phyloP scores from a whole-genome alignment of 2,888 invertebrate genomes.

The Eupithecia exiguata region DNA sequence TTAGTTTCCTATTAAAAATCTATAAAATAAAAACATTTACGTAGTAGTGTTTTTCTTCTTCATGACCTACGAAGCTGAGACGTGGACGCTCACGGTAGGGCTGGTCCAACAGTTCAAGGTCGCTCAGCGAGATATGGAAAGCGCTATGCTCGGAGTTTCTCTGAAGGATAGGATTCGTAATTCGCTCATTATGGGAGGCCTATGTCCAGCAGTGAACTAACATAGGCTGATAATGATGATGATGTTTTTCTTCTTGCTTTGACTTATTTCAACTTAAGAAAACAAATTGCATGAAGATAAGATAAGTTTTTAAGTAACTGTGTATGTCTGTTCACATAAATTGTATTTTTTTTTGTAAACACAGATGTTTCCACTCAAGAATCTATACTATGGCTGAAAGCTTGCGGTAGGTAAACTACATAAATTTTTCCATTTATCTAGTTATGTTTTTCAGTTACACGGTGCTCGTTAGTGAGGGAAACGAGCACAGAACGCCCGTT shows the following conservation, averaged over 20 bases:
- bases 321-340: background rate
- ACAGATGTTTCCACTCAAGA: background rate
- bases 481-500: constrained; percentile 58
- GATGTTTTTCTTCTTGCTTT: background rate
- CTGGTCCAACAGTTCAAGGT: too few relatives aligned
- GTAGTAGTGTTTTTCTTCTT: background rate
- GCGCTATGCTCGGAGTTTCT: too few relatives aligned
- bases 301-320: too few relatives aligned
- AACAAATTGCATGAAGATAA: background rate
- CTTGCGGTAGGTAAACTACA: constrained; percentile 26
- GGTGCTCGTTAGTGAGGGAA: constrained; percentile 73
- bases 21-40: background rate
- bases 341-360: background rate
- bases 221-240: too few relatives aligned
- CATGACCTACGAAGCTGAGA: too few relatives aligned
- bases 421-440: constrained; percentile 50
- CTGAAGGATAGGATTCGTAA: too few relatives aligned
- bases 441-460: constrained; percentile 66
- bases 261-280: background rate
- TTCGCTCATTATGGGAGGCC: too few relatives aligned
- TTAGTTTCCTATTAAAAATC: background rate
- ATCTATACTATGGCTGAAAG: background rate
- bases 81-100: too few relatives aligned
- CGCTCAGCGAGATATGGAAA: too few relatives aligned
- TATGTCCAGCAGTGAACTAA: too few relatives aligned